phyloP scores from a whole-genome alignment of 2,113 vertebrate species.

The Laticauda laticaudata region DNA sequence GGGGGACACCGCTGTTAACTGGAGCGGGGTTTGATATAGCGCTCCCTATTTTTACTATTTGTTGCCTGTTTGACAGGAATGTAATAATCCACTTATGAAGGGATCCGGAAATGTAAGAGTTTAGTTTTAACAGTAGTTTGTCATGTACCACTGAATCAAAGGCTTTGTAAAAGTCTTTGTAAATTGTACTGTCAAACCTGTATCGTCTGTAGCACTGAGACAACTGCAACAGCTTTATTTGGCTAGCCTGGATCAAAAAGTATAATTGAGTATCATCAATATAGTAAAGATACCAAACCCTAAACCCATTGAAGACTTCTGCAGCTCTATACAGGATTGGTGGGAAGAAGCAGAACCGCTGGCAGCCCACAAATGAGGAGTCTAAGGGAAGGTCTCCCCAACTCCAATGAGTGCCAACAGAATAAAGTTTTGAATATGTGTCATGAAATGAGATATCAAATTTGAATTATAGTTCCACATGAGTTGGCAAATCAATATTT shows the following conservation, averaged over 20 bases:
- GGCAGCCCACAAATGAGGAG: not conserved
- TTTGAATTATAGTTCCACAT: not conserved
- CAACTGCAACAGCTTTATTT: not conserved
- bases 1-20: too few relatives aligned
- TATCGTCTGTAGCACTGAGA: not conserved
- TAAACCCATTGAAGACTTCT: not conserved
- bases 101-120: too few relatives aligned
- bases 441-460: not conserved
- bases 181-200: not conserved
- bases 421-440: not conserved
- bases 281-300: not conserved
- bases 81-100: too few relatives aligned
- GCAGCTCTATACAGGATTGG: not conserved
- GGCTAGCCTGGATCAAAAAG: not conserved
- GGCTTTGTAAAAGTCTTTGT: too few relatives aligned
- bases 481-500: not conserved
- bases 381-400: not conserved
- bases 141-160: too few relatives aligned
- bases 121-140: too few relatives aligned
- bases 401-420: not conserved
- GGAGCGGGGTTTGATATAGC: too few relatives aligned
- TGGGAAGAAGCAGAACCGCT: not conserved
- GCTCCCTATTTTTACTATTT: too few relatives aligned
- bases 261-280: not conserved
- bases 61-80: too few relatives aligned